phyloP scores from a whole-genome alignment of 2,888 invertebrate genomes.

The Bombylius major region DNA sequence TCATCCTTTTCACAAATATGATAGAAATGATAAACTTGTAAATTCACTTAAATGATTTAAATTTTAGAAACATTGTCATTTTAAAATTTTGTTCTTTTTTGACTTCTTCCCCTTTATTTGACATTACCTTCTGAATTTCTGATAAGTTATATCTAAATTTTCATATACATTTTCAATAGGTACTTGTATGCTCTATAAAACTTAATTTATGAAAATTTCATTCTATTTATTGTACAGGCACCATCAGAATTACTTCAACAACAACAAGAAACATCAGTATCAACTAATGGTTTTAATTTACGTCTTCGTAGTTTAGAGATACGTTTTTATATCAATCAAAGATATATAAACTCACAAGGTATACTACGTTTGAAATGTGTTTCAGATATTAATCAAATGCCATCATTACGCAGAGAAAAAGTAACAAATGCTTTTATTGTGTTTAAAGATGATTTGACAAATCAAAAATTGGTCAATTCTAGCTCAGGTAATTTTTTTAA shows the following conservation, averaged over 20 bases:
- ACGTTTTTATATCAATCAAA: conserved; percentile 29
- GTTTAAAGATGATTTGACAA: conserved; percentile 28
- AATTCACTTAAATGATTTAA: no score
- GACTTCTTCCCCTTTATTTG: no score
- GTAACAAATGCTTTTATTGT: conserved; percentile 23
- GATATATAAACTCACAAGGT: conserved; percentile 21
- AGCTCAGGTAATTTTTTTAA: conserved; percentile 23
- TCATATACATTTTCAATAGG: no score
- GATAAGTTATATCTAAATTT: no score
- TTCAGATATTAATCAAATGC: conserved; percentile 29
- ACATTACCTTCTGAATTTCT: no score
- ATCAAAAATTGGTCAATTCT: conserved; percentile 29
- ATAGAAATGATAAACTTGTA: no score
- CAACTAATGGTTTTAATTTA: conserved; percentile 28
- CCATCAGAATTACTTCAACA: conserved; percentile 24
- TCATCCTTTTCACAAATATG: no score
- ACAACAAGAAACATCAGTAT: conserved; percentile 27
- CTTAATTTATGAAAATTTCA: no score
- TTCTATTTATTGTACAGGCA: conserved; percentile 18
- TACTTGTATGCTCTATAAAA: no score
- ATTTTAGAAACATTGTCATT: no score
- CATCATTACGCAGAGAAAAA: conserved; percentile 24
- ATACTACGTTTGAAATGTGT: conserved; percentile 27
- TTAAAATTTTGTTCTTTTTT: no score
- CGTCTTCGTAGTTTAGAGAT: conserved; percentile 27